Base-by-base conservation (phyloP, 2,797 vertebrate genomes). In the Netta rufina region DNA sequence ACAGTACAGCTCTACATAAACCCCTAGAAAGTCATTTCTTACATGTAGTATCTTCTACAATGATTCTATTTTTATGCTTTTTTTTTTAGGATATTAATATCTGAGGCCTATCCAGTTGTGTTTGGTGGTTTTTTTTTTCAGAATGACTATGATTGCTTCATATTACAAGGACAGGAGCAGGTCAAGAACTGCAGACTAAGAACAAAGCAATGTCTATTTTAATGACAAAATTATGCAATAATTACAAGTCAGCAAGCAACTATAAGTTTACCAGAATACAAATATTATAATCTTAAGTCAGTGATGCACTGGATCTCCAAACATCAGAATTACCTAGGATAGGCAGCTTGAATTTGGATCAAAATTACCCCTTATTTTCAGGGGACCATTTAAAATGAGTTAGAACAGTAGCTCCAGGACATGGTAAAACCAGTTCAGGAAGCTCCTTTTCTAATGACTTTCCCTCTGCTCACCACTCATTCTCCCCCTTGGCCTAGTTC, bases 31-130 rank as follows among this genome's bases (percentile, higher is more conserved):
- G 8, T 56, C 45, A 53, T 13, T 93, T 72, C 20, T 67, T 72
- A 51, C 1, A 45, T 4, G 4, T 0, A 6, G 20, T 24, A 2
- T 33, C 36, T 81, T 91, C 45, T 66, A 33, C 13, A 61, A 0
- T 53, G 13, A n/a, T 7, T 38, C 41, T 41, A 8, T 9, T 3
- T 3, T 2, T 54, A 30, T 10, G 10, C 1, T 19, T 75, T 33
- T 19, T 75, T 33, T 38, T 53, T 84, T 60, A 69, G 39, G n/a
- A 54, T 25, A 6, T 73, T 25, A 53, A 1, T 51, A 67, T 19
- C 6, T 17, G 21, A 87, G 16, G 21, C 4, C 73, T 70, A 74
- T 47, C 4, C n/a, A 83, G 25, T 53, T 64, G 21, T 65, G 8
- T 20, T 64, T 41, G 36, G 36, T 36, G 13, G 13, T n/a, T 20